Conservation (phyloP, 2,113 vertebrate genomes). For the Eulemur macaco region DNA sequence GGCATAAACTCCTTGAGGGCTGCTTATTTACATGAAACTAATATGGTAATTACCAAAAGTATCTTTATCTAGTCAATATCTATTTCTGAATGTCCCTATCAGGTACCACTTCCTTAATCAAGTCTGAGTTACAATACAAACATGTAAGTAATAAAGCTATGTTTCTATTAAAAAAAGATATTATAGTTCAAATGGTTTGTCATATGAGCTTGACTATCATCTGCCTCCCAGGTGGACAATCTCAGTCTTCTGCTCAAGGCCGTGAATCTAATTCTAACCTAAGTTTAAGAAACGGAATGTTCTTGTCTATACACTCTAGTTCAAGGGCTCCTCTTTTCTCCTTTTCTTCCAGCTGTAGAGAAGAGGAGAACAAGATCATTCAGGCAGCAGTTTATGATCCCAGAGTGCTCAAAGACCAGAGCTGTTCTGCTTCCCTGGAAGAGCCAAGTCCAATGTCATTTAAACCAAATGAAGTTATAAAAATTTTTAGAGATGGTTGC, state of each 20-base stretch:
- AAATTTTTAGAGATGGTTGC: constrained; percentile 8
- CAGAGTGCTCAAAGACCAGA: background rate
- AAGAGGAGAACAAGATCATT: background rate
- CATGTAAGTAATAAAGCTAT: background rate
- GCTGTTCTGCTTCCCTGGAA: background rate
- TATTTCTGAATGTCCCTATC: background rate
- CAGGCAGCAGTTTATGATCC: background rate
- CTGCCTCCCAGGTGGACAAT: background rate
- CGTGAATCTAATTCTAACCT: background rate
- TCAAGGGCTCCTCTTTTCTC: background rate
- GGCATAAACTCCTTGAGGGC: background rate
- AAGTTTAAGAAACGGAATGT: background rate
- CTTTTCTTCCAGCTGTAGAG: background rate
- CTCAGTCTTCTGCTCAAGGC: background rate
- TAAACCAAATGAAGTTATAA: constrained; percentile 32
- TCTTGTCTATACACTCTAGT: background rate
- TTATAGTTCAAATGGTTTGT: background rate
- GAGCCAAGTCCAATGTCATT: background rate
- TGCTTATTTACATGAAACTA: background rate
- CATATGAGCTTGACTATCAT: background rate
- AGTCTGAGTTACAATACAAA: constrained; percentile 4
- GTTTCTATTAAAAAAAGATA: background rate
- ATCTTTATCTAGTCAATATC: background rate
- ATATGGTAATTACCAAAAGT: background rate
- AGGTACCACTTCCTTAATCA: background rate